A percentile compares a stretch with the other conserved stretches of the same genome.
These are phyloP conservation scores for Chionis minor DNA, from an alignment of 2,113 vertebrate genomes.

Conservation along the genomic window DNA sequence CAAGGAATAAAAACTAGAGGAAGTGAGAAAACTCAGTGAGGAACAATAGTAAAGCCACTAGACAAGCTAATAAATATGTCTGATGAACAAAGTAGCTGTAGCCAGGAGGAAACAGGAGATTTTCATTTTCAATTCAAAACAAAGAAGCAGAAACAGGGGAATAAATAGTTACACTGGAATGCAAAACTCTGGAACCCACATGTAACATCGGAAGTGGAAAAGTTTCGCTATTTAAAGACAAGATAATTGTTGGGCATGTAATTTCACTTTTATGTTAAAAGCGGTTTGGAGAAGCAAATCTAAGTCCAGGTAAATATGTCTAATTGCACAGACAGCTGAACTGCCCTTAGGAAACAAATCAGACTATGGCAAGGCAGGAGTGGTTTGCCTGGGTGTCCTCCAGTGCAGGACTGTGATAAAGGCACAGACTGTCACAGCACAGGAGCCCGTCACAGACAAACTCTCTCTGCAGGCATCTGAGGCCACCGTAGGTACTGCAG, in stretches of 20 bases:
- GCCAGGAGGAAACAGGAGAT: not conserved
- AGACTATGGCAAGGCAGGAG: not conserved
- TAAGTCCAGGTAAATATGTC: not conserved
- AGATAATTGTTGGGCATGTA: not conserved
- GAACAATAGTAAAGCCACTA: slow-evolving; percentile 21
- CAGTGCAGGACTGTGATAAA: not conserved
- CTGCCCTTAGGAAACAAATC: not conserved
- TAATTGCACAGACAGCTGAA: not conserved
- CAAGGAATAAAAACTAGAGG: slow-evolving; percentile 19
- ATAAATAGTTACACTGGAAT: not conserved
- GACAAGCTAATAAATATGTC: slow-evolving; percentile 41
- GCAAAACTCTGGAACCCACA: not conserved
- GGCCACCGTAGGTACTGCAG: not conserved
- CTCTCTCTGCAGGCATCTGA: not conserved
- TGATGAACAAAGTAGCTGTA: slow-evolving; percentile 6
- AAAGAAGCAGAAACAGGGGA: not conserved
- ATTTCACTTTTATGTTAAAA: not conserved
- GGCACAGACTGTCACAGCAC: not conserved
- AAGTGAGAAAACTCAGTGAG: slow-evolving; percentile 8
- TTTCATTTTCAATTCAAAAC: not conserved
- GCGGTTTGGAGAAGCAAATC: not conserved
- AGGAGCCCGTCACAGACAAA: not conserved
- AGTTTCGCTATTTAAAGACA: not conserved
- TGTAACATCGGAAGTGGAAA: not conserved
- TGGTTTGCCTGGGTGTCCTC: not conserved